phyloP scores from a whole-genome alignment of 2,888 invertebrate genomes.

The Galeruca laticollis region DNA sequence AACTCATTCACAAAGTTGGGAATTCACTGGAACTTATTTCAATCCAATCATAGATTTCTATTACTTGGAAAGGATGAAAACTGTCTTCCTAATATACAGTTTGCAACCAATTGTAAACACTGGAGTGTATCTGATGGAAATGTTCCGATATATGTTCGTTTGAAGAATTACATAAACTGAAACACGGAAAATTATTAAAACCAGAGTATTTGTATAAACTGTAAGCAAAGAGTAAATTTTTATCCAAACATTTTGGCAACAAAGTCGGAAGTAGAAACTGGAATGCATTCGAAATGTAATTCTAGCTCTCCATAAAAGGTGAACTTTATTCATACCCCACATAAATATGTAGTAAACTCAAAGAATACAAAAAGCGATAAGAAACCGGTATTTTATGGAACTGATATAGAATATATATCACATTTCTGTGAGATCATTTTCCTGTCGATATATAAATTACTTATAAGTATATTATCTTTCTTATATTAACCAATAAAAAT shows the following conservation, averaged over 20 bases:
- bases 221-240: conserved; percentile 6
- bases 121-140: no score
- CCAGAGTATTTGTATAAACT: not conserved
- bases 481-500: conserved; percentile 37
- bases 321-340: conserved; percentile 43
- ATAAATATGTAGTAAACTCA: conserved; percentile 47
- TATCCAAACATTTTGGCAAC: conserved; percentile 26
- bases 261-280: conserved; percentile 37
- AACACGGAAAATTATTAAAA: not conserved
- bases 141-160: no score
- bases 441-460: conserved; percentile 44
- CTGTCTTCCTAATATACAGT: no score
- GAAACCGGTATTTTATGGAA: conserved; percentile 45
- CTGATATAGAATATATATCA: conserved; percentile 45
- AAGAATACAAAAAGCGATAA: conserved; percentile 44
- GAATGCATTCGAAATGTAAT: conserved; percentile 38
- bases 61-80: no score
- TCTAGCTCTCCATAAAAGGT: conserved; percentile 42
- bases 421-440: conserved; percentile 39
- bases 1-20: no score
- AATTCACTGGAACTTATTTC: no score
- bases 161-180: no score
- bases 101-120: no score
- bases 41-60: no score
- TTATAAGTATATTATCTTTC: conserved; percentile 41